These are phyloP conservation scores for Protonibea diacanthus DNA, from an alignment of 2,797 vertebrate species.

Conservation along the genomic window DNA sequence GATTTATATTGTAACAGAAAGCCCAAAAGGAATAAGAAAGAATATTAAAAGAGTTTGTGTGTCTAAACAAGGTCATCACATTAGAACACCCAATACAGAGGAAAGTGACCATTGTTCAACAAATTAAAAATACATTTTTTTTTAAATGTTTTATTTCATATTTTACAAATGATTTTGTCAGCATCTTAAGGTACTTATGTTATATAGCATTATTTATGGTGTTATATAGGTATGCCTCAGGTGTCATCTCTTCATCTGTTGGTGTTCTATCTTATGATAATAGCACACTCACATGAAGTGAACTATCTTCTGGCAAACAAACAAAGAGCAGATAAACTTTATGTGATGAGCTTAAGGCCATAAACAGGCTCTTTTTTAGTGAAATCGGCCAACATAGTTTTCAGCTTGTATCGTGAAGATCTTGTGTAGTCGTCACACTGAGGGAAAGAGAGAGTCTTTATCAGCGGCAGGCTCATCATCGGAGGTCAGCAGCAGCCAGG, in stretches of 20 bases:
- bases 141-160: background rate
- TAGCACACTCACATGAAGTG: background rate
- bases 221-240: background rate
- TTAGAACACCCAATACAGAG: background rate
- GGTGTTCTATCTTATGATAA: background rate
- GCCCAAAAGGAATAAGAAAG: background rate
- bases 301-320: background rate
- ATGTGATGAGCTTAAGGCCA: background rate
- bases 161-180: background rate
- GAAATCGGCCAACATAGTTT: slow-evolving; percentile 1
- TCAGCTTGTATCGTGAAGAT: slow-evolving; percentile 9
- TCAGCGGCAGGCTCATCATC: slow-evolving; percentile 71
- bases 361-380: background rate
- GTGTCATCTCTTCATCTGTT: background rate
- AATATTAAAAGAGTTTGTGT: background rate
- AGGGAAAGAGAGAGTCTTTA: slow-evolving; percentile 63
- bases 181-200: background rate
- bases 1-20: background rate
- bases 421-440: slow-evolving; percentile 17
- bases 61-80: background rate
- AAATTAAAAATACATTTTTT: background rate
- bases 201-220: background rate
- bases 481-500: slow-evolving; percentile 63
- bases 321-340: slow-evolving; percentile 5
- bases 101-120: background rate